These are phyloP conservation scores for Sylvicola fuscatus DNA, from an alignment of 2,888 invertebrate species.

Conservation along the genomic window DNA sequence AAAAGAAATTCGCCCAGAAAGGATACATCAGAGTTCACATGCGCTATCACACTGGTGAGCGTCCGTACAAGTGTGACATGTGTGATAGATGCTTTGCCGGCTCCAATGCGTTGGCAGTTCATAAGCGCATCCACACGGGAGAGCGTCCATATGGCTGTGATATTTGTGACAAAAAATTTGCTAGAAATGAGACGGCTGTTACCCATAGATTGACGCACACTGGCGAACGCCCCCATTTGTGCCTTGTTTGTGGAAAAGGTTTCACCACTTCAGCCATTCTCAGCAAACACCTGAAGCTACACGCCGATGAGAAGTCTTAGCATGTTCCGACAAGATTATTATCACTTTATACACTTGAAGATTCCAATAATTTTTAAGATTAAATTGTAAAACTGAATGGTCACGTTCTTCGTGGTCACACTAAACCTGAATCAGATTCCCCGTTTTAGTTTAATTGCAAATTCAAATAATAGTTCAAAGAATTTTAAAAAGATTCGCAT, in stretches of 20 bases:
- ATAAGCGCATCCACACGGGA: slow-evolving; percentile 11
- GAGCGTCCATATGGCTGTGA: slow-evolving; percentile 9
- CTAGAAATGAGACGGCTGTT: slow-evolving; percentile 9
- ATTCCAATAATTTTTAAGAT: too few species aligned
- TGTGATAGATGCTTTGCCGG: slow-evolving; percentile 12
- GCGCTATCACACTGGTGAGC: slow-evolving; percentile 7
- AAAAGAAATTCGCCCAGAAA: slow-evolving; percentile 6
- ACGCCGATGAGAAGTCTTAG: too few species aligned
- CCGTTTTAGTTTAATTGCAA: too few species aligned
- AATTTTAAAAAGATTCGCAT: too few species aligned
- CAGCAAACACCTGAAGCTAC: too few species aligned
- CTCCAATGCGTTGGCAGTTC: slow-evolving; percentile 10
- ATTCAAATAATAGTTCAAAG: too few species aligned
- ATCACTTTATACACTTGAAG: too few species aligned
- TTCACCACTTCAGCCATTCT: slow-evolving; percentile 10
- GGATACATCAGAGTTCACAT: slow-evolving; percentile 6
- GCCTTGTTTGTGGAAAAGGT: slow-evolving; percentile 9
- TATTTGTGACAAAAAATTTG: slow-evolving; percentile 9
- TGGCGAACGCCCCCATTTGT: slow-evolving; percentile 10
- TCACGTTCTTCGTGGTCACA: too few species aligned
- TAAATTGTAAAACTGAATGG: too few species aligned
- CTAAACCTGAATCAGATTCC: too few species aligned
- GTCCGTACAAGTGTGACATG: slow-evolving; percentile 7
- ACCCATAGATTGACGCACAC: slow-evolving; percentile 10
- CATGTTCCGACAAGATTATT: too few species aligned